Evolutionary conservation across 2,888 invertebrate genomes (phyloP).

Genomic region (Eupithecia exiguata): DNA sequence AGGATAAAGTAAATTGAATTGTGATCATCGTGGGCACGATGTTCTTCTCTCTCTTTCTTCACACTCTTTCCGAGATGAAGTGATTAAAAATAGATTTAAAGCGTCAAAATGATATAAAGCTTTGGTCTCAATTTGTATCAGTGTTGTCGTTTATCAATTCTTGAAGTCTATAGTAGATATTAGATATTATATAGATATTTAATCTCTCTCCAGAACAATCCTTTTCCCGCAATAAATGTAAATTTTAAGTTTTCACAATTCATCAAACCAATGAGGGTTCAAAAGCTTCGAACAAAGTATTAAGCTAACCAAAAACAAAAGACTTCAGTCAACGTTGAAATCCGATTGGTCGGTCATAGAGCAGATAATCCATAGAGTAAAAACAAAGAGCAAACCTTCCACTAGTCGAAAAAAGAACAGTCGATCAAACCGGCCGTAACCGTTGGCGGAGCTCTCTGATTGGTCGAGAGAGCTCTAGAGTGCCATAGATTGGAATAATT

Average conservation of each 20-base stretch:
- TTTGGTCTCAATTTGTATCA: not conserved
- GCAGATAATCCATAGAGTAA: constrained; percentile 15
- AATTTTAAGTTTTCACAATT: not conserved
- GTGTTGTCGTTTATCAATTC: not conserved
- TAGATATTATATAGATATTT: no score
- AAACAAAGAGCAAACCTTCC: constrained; percentile 16
- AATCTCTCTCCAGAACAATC: not conserved
- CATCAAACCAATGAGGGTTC: not conserved
- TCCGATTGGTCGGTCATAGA: constrained; percentile 12
- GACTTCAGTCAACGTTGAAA: constrained; percentile 2
- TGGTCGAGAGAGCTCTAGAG: constrained; percentile 48
- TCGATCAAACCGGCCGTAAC: constrained; percentile 46
- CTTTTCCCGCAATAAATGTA: not conserved
- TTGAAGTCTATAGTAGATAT: no score
- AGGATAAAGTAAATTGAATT: no score
- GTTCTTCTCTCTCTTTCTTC: no score
- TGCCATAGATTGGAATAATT: constrained; percentile 42
- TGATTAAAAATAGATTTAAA: no score
- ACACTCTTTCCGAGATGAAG: no score
- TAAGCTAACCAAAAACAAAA: constrained; percentile 1
- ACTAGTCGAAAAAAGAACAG: constrained; percentile 47
- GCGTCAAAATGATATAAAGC: no score
- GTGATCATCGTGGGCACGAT: no score
- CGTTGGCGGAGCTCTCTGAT: constrained; percentile 52
- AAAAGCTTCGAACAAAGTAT: not conserved